Conservation (phyloP, 1,140 invertebrate species). For the Battus philenor region DNA sequence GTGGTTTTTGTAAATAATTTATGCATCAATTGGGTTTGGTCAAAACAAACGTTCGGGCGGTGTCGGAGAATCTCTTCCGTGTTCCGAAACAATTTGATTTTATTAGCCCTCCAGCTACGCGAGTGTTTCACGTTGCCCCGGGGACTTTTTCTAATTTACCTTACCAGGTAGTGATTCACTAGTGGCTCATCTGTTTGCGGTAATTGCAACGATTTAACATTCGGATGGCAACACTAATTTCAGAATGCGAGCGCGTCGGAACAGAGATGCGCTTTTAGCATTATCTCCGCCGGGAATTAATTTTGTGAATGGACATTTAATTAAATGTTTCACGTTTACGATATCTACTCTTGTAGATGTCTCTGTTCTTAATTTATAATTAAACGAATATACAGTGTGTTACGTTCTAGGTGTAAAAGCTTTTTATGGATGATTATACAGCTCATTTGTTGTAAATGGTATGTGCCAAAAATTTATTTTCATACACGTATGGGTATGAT, state of each 20-base stretch:
- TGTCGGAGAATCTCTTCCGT: too few species aligned
- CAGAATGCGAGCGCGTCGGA: background rate
- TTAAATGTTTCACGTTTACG: background rate
- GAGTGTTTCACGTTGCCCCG: slow-evolving; percentile 10
- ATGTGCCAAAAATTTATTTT: too few species aligned
- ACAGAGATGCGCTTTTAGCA: slow-evolving; percentile 4
- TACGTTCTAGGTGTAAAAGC: too few species aligned
- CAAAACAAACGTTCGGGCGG: too few species aligned
- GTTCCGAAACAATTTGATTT: slow-evolving; percentile 15
- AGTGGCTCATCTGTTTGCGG: slow-evolving; percentile 11
- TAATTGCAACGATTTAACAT: slow-evolving; percentile 14
- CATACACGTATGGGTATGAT: too few species aligned
- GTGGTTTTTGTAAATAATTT: background rate
- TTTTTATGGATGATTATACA: too few species aligned
- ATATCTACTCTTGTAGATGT: too few species aligned
- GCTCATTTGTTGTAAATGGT: too few species aligned
- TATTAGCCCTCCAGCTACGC: slow-evolving; percentile 5
- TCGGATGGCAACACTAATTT: slow-evolving; percentile 14
- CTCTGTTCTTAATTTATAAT: too few species aligned
- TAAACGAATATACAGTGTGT: too few species aligned
- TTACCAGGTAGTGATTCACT: slow-evolving; percentile 12
- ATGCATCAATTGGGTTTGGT: too few species aligned
- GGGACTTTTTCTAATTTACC: slow-evolving; percentile 14
- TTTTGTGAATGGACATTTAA: slow-evolving; percentile 7
- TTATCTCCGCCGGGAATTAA: slow-evolving; percentile 5